Percentiles rank a stretch among this genome's conserved stretches.
These are phyloP conservation scores for Remorina albescens DNA, from an alignment of 2,797 vertebrate genomes.

Conservation along the genomic window DNA sequence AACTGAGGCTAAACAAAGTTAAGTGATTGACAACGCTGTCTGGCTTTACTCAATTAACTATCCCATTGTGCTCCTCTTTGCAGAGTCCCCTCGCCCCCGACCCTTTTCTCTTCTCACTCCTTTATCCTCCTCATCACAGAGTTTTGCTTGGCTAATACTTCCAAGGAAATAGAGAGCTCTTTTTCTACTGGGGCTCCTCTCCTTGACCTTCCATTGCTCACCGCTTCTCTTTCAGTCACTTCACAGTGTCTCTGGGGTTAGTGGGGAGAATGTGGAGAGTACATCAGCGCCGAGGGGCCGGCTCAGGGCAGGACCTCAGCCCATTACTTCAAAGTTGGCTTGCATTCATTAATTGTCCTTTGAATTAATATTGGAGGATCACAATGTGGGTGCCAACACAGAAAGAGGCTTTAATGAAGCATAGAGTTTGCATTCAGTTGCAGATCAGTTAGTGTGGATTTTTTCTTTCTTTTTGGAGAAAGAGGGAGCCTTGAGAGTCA, in stretches of 20 bases:
- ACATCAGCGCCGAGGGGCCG: conserved; percentile 97
- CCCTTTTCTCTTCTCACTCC: conserved; percentile 85
- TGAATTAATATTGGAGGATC: conserved; percentile 99
- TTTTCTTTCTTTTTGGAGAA: conserved; percentile 64
- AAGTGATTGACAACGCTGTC: conserved; percentile 99
- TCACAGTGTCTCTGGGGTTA: conserved; percentile 85
- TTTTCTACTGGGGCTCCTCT: conserved; percentile 97
- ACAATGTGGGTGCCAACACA: conserved; percentile 98
- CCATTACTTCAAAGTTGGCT: conserved; percentile 99
- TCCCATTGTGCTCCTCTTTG: conserved; percentile 98
- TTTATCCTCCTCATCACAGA: conserved; percentile 86
- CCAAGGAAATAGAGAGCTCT: conserved; percentile 96
- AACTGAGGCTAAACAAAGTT: conserved; percentile 93
- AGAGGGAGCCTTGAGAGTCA: conserved; percentile 59
- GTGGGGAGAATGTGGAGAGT: conserved; percentile 93
- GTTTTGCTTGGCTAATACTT: conserved; percentile 99
- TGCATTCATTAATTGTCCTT: conserved; percentile 99
- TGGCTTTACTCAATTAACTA: conserved; percentile 99
- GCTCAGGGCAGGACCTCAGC: conserved; percentile 92
- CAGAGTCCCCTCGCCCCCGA: conserved; percentile 75
- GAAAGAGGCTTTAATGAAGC: conserved; percentile 99
- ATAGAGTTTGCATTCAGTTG: conserved; percentile 99
- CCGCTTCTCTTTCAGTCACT: conserved; percentile 92
- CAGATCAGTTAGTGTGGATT: conserved; percentile 91
- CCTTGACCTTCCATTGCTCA: conserved; percentile 99